A percentile compares a stretch with the other conserved stretches of the same genome.
Conservation (phyloP, 2,113 vertebrate species). For the Eonycteris spelaea region DNA sequence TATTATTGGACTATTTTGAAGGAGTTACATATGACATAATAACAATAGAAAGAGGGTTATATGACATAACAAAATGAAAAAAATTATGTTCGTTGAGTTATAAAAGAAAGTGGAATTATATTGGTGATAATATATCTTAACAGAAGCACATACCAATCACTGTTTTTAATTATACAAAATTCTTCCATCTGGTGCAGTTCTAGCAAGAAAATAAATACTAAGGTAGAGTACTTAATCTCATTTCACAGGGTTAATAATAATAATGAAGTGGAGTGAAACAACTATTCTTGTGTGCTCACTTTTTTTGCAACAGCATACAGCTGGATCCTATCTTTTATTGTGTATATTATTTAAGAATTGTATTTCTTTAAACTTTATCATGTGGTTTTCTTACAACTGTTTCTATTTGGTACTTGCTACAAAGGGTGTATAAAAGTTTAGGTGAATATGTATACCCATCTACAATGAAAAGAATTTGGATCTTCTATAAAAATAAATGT, state of each 20-base stretch:
- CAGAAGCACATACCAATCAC: conserved; percentile 46
- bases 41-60: background rate
- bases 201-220: conserved; percentile 71
- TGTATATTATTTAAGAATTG: conserved; percentile 68
- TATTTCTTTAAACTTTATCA: conserved; percentile 66
- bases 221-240: conserved; percentile 52
- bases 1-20: conserved; percentile 29
- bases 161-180: conserved; percentile 68
- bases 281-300: conserved; percentile 26
- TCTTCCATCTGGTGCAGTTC: conserved; percentile 70
- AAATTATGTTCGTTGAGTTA: conserved; percentile 58
- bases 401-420: conserved; percentile 50
- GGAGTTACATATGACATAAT: background rate
- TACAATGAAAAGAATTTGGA: conserved; percentile 12
- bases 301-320: conserved; percentile 44
- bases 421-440: conserved; percentile 21
- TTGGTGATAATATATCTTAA: conserved; percentile 57
- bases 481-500: background rate
- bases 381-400: conserved; percentile 59
- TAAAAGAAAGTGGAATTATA: conserved; percentile 54
- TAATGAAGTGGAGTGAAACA: conserved; percentile 38
- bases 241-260: conserved; percentile 65
- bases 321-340: conserved; percentile 62
- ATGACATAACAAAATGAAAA: conserved; percentile 43
- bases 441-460: conserved; percentile 20